Evolutionary conservation across 2,888 invertebrate genomes (phyloP).

Genomic region (Apotomis betuletana): DNA sequence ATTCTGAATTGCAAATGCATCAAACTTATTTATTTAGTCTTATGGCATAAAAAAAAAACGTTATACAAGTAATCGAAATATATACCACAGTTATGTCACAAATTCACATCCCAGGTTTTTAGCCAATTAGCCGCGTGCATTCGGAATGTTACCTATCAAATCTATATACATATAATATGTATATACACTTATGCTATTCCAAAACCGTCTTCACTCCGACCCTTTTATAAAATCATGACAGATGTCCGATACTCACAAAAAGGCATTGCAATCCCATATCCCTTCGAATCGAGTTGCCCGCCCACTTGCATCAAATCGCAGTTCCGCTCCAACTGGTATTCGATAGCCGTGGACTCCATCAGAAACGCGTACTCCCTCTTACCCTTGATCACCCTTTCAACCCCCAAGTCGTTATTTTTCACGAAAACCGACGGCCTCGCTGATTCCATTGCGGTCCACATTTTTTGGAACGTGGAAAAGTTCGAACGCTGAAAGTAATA

Average conservation of each 20-base stretch:
- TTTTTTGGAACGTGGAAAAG: constrained; percentile 93
- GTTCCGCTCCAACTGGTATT: constrained; percentile 93
- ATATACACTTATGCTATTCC: no score
- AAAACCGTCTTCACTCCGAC: no score
- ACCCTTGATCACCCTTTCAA: constrained; percentile 90
- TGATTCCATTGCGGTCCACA: constrained; percentile 96
- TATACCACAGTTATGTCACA: no score
- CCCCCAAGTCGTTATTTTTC: constrained; percentile 92
- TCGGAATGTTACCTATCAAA: no score
- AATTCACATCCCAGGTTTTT: no score
- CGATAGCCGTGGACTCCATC: constrained; percentile 98
- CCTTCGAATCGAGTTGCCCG: constrained; percentile 91
- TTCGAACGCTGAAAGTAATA: constrained; percentile 88
- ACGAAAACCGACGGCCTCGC: constrained; percentile 93
- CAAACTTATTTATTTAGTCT: no score
- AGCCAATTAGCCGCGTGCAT: no score
- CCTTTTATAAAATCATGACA: neutral
- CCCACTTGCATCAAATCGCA: constrained; percentile 94
- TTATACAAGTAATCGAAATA: no score
- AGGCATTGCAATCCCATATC: constrained; percentile 96
- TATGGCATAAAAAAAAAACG: no score
- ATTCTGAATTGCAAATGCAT: no score
- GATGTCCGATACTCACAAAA: constrained; percentile 85
- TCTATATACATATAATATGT: no score
- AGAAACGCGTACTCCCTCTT: constrained; percentile 95